phyloP scores from a whole-genome alignment of 2,797 vertebrate species.

The Rousettus madagascariensis region DNA sequence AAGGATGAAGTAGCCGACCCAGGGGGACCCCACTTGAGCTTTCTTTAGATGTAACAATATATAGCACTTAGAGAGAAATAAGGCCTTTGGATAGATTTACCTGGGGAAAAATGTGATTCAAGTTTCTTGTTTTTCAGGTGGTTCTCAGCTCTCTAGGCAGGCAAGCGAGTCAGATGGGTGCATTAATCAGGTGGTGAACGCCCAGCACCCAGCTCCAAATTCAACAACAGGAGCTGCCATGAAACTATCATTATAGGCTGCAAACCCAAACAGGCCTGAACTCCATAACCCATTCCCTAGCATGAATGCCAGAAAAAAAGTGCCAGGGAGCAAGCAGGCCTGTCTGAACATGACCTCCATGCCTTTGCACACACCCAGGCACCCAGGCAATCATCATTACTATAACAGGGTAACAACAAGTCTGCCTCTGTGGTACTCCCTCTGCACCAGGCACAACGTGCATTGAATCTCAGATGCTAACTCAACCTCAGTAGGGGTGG shows the following conservation, averaged over 20 bases:
- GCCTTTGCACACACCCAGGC: neutral
- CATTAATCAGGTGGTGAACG: neutral
- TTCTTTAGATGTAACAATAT: neutral
- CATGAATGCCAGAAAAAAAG: neutral
- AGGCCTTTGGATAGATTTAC: neutral
- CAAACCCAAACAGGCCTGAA: conserved; percentile 35
- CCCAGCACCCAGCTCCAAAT: neutral
- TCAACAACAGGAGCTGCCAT: neutral
- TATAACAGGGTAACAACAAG: neutral
- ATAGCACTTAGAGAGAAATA: neutral
- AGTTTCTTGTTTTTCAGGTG: neutral
- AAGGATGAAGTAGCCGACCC: too few species aligned
- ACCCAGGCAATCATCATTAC: neutral
- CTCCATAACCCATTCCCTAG: neutral
- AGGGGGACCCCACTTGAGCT: neutral
- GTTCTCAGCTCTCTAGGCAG: neutral
- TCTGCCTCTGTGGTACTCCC: neutral
- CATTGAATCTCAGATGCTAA: neutral
- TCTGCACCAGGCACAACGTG: neutral
- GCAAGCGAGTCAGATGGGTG: neutral
- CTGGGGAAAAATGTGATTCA: neutral
- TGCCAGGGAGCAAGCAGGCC: neutral
- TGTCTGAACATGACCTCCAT: neutral
- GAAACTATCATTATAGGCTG: neutral
- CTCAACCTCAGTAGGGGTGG: neutral